Evolutionary conservation across 2,797 vertebrate genomes (phyloP).

Genomic region (Sebastiscus tertius): DNA sequence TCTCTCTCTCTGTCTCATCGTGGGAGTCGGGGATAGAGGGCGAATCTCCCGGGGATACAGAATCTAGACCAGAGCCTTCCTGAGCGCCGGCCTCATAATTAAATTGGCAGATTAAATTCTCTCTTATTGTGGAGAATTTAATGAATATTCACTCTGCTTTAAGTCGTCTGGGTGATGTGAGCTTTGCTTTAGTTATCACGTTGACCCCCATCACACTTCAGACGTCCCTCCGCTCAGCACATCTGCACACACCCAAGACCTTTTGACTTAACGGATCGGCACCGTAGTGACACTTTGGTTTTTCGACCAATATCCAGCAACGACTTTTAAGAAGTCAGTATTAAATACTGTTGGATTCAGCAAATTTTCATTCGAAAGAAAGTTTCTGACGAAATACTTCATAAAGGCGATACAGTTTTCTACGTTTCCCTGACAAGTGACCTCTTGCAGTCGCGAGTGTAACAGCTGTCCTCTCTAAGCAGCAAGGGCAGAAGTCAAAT

Average conservation of each 20-base stretch:
- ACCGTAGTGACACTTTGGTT: conserved; percentile 11
- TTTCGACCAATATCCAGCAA: conserved; percentile 1
- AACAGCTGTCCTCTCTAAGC: neutral
- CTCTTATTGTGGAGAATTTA: conserved; percentile 73
- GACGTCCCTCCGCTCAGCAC: conserved; percentile 52
- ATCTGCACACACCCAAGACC: conserved; percentile 25
- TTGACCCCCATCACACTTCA: conserved; percentile 60
- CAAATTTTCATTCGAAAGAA: neutral
- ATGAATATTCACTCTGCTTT: conserved; percentile 76
- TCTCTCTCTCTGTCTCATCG: conserved; percentile 21
- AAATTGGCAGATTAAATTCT: conserved; percentile 79
- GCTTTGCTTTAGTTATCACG: conserved; percentile 59
- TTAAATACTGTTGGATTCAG: neutral
- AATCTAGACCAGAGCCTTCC: conserved; percentile 75
- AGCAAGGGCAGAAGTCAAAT: neutral
- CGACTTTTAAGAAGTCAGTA: neutral
- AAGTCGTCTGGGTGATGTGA: conserved; percentile 58
- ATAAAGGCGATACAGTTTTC: neutral
- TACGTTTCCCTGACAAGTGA: neutral
- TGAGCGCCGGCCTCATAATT: conserved; percentile 74
- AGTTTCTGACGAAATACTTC: neutral
- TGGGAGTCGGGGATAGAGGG: conserved; percentile 66
- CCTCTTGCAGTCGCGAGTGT: neutral
- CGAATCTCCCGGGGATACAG: conserved; percentile 61
- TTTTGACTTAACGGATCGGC: conserved; percentile 53